Base-by-base conservation (phyloP, 2,113 vertebrate genomes). In the Cichladusa arquata region DNA sequence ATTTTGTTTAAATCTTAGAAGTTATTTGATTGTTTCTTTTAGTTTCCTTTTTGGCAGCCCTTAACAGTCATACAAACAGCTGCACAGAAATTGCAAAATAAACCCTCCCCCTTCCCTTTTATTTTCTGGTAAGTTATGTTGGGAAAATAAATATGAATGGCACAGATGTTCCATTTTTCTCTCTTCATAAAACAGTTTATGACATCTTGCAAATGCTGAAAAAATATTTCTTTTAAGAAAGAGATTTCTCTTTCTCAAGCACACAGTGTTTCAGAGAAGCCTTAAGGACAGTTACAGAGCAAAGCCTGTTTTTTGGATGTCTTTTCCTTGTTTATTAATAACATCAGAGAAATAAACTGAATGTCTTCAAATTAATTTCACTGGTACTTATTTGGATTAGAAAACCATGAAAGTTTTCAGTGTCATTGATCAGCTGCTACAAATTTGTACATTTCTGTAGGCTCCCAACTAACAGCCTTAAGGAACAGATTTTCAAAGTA, bases 131-230 rank as follows among this genome's bases (percentile, higher is more conserved):
- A 96, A 91, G 67, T 83, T 91, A 73, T 93, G 79, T 94, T 92
- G 94, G 84, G 89, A 97, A 97, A 97, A 98, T 94, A 97, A 97
- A 93, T 81, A 97, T 50, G 70, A 93, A 71, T 79, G 47, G 85
- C 74, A 88, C 90, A 96, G 92, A 94, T 96, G 94, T 91, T 84
- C 78, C 81, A 79, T 87, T 70, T 74, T 95, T 82, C 95, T 81
- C 72, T 93, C 82, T 7, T 22, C n/a, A 42, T 93, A 93, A 95
- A 96, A 95, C 34, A 81, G 85, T 96, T 93, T 81, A 84, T 96
- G 92, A 96, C 94, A 96, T 90, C 58, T 89, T 91, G 60, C 61
- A 97, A 96, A 92, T 67, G 53, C 62, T 71, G n/a, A 36, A 80
- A 93, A 86, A 96, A 77, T 77, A 56, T 50, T 87, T 91, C 81